phyloP scores from a whole-genome alignment of 92 coral and sea anemone genomes.

The Blastomussa wellsi region DNA sequence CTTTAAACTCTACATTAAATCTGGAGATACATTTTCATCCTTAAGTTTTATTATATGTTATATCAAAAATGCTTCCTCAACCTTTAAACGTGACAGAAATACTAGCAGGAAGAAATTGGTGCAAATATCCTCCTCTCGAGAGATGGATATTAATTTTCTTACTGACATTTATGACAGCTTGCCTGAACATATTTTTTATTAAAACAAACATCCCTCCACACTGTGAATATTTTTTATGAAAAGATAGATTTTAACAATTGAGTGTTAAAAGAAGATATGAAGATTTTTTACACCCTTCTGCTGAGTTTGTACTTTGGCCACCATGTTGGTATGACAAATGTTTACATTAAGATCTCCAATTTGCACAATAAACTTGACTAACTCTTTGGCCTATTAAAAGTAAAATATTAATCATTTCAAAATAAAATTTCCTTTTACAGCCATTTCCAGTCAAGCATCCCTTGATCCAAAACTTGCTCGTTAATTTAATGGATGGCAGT shows the following conservation, averaged over 20 bases:
- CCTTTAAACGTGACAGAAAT: not conserved
- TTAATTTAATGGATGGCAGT: not conserved
- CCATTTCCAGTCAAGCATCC: not conserved
- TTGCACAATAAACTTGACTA: not conserved
- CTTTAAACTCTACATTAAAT: too few relatives aligned
- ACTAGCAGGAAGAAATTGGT: not conserved
- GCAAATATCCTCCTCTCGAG: not conserved
- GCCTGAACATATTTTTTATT: not conserved
- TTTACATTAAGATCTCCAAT: not conserved
- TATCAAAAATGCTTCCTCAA: not conserved
- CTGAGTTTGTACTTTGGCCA: not conserved
- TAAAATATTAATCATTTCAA: not conserved
- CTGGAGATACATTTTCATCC: not conserved
- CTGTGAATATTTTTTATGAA: not conserved
- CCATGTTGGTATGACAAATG: not conserved
- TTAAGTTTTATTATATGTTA: not conserved
- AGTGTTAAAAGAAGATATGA: not conserved
- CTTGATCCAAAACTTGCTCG: not conserved
- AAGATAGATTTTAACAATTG: not conserved
- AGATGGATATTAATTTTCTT: not conserved
- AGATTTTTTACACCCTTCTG: not conserved
- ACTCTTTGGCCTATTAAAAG: not conserved
- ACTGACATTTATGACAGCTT: not conserved
- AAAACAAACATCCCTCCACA: too few relatives aligned
- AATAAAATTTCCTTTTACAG: not conserved